Percentiles rank a stretch among this genome's conserved stretches.
Evolutionary conservation across 2,888 invertebrate genomes (phyloP).

Genomic region (Pristionchus mayeri): DNA sequence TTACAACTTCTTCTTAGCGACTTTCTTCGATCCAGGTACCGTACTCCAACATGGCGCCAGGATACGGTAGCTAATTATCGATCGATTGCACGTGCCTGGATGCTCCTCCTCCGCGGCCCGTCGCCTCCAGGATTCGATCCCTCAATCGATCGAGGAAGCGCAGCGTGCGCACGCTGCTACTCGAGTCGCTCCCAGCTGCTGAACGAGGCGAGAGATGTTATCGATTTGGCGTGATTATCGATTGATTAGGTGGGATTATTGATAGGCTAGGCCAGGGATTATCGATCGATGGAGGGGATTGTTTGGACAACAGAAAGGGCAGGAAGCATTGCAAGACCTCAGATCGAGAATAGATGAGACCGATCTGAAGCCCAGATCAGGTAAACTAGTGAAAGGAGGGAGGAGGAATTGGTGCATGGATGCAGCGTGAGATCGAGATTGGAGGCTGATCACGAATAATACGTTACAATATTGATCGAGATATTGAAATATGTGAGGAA

Average conservation of each 20-base stretch:
- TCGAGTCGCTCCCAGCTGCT: constrained; percentile 71
- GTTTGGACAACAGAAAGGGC: not conserved
- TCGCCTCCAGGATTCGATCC: constrained; percentile 59
- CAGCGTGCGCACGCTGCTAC: constrained; percentile 63
- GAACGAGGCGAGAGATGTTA: constrained; percentile 34
- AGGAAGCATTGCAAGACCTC: not conserved
- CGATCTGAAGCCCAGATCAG: not conserved
- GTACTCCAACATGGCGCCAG: not conserved
- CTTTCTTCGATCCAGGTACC: not conserved
- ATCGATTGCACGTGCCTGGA: constrained; percentile 35
- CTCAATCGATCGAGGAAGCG: constrained; percentile 62
- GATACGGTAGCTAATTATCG: not conserved
- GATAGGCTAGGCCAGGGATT: not conserved
- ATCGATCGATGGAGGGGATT: not conserved
- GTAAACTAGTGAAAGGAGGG: too few species aligned
- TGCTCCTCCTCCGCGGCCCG: constrained; percentile 37
- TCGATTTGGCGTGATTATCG: not conserved
- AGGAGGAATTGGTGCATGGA: too few species aligned
- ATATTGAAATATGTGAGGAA: not conserved
- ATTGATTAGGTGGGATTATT: not conserved
- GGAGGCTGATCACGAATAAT: not conserved
- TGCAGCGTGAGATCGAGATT: not conserved
- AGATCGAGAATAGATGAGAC: not conserved
- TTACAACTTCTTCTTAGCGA: too few species aligned
- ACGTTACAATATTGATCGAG: not conserved